phyloP scores from a whole-genome alignment of 2,888 invertebrate genomes.

The Malthinus seriepunctatus region DNA sequence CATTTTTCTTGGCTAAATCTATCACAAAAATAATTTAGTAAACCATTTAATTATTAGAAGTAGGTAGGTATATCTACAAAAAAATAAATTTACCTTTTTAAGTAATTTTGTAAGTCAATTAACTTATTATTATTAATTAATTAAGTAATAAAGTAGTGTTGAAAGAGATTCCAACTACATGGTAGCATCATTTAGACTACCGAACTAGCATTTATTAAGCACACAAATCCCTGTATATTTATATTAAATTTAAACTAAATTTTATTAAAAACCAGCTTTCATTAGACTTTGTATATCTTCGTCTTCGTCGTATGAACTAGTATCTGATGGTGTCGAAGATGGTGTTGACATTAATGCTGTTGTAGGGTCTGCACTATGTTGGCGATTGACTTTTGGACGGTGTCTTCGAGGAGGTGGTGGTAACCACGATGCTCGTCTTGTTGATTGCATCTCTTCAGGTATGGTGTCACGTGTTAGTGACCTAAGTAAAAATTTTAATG shows the following conservation, averaged over 20 bases:
- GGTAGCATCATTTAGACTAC: too few relatives aligned
- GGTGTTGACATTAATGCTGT: conserved; percentile 68
- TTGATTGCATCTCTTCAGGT: conserved; percentile 63
- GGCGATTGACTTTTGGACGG: conserved; percentile 63
- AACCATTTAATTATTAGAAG: too few relatives aligned
- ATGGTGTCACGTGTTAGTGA: conserved; percentile 70
- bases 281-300: conserved; percentile 49
- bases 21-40: too few relatives aligned
- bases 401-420: conserved; percentile 56
- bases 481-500: conserved; percentile 43
- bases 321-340: conserved; percentile 55
- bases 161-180: too few relatives aligned
- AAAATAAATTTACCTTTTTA: too few relatives aligned
- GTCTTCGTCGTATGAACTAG: conserved; percentile 49
- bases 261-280: conserved; percentile 45
- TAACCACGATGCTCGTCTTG: conserved; percentile 49
- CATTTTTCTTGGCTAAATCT: too few relatives aligned
- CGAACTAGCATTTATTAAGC: conserved; percentile 1
- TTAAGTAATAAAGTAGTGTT: neutral
- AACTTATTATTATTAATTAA: neutral
- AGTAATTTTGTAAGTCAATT: too few relatives aligned
- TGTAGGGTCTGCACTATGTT: conserved; percentile 64
- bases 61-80: too few relatives aligned
- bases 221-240: conserved; percentile 4
- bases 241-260: neutral